A percentile compares a stretch with the other conserved stretches of the same genome.
Conservation (phyloP, 1,140 invertebrate genomes). For the Coenobita brevimanus region DNA sequence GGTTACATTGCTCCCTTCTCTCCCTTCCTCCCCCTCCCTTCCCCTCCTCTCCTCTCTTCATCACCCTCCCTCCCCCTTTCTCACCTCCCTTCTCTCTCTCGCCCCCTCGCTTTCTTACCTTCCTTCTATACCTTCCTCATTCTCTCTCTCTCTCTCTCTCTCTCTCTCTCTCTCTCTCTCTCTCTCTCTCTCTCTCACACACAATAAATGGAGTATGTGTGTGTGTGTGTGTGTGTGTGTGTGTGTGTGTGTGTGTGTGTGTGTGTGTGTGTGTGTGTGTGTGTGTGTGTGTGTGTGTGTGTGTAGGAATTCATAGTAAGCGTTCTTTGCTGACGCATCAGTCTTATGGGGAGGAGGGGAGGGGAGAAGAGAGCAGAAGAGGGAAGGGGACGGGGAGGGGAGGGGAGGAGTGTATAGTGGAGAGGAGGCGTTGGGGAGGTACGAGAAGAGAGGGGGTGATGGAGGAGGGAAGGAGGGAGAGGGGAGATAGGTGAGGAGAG, state of each 20-base stretch:
- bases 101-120: too few relatives aligned
- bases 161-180: slow-evolving; percentile 13
- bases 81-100: neutral
- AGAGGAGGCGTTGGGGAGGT: too few relatives aligned
- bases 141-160: slow-evolving; percentile 47
- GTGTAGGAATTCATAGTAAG: too few relatives aligned
- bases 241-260: neutral
- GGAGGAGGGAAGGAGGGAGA: too few relatives aligned
- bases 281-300: too few relatives aligned
- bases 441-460: too few relatives aligned
- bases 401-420: too few relatives aligned
- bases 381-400: too few relatives aligned
- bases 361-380: too few relatives aligned
- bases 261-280: neutral
- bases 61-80: neutral
- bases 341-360: too few relatives aligned
- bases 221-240: slow-evolving; percentile 2
- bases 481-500: too few relatives aligned
- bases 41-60: neutral
- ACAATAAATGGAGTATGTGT: slow-evolving; percentile 1
- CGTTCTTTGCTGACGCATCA: too few relatives aligned
- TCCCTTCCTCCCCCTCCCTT: neutral
- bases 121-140: neutral
- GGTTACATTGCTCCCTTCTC: neutral
- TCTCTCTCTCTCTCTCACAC: slow-evolving; percentile 3